Evolutionary conservation across 1,140 invertebrate species (phyloP).

Genomic region (Chlorops oryzae): DNA sequence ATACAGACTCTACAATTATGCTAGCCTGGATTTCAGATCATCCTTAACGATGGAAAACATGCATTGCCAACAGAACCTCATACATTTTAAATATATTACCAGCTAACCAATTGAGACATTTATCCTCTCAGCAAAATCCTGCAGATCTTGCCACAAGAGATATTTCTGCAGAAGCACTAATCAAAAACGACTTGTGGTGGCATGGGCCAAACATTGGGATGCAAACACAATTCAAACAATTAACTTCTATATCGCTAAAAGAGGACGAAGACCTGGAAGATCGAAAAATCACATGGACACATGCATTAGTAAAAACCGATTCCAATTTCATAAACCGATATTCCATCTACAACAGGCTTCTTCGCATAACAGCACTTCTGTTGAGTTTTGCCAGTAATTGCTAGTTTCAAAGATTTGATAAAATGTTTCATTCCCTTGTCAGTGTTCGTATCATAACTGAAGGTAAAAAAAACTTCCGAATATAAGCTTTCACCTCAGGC

Average conservation of each 20-base stretch:
- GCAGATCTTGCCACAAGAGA: constrained; percentile 24
- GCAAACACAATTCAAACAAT: not conserved
- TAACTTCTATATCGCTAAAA: too few relatives aligned
- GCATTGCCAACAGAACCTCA: constrained; percentile 29
- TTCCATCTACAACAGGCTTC: not conserved
- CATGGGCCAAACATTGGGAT: constrained; percentile 5
- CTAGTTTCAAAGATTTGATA: not conserved
- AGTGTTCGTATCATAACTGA: not conserved
- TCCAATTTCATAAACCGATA: constrained; percentile 2
- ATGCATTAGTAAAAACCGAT: not conserved
- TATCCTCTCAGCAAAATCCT: constrained; percentile 24
- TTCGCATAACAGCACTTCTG: not conserved
- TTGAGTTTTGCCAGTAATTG: constrained; percentile 5
- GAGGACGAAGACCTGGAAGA: not conserved
- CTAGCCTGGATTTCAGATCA: constrained; percentile 13
- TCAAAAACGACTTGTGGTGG: constrained; percentile 10
- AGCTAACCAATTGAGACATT: constrained; percentile 25
- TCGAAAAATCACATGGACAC: not conserved
- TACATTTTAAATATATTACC: constrained; percentile 22
- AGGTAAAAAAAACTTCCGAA: not conserved
- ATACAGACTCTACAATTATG: constrained; percentile 18
- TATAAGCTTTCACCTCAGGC: not conserved
- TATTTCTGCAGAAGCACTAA: constrained; percentile 1
- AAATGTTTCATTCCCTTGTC: not conserved
- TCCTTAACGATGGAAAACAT: constrained; percentile 21